Conservation (phyloP, 2,888 invertebrate genomes). For the Amblyteles armatorius region DNA sequence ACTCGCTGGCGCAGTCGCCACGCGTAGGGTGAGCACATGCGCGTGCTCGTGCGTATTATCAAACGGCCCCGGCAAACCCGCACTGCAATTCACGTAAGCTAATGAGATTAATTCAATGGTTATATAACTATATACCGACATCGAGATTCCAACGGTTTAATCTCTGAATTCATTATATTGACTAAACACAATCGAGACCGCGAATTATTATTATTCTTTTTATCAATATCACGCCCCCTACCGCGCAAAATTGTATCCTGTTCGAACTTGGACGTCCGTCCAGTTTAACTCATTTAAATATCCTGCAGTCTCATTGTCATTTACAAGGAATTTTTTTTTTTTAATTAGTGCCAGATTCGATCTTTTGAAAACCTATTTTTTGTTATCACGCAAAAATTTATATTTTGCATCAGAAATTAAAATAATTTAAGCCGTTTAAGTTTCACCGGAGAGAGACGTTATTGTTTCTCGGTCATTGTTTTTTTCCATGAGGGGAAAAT, state of each 20-base stretch:
- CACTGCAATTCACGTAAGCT: slow-evolving; percentile 18
- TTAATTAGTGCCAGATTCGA: not conserved
- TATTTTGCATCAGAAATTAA: not conserved
- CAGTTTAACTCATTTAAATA: not conserved
- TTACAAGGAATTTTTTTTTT: not conserved
- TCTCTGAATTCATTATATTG: not conserved
- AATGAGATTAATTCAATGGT: not conserved
- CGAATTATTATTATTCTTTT: not conserved
- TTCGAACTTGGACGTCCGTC: not conserved
- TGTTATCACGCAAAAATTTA: not conserved
- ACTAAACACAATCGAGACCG: not conserved
- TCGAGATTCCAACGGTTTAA: not conserved
- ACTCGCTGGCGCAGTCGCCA: slow-evolving; percentile 5
- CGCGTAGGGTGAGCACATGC: slow-evolving; percentile 28
- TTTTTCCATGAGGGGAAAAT: not conserved
- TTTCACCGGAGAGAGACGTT: not conserved
- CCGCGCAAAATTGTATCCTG: not conserved
- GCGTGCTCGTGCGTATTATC: slow-evolving; percentile 53
- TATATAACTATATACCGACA: not conserved
- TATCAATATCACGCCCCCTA: not conserved
- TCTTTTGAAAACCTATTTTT: not conserved
- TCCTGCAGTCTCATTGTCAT: not conserved
- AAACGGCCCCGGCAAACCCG: not conserved
- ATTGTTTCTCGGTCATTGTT: not conserved
- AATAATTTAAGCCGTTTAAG: not conserved